Percentiles rank a stretch among this genome's conserved stretches.
phyloP scores from a whole-genome alignment of 2,113 vertebrate species.

The Uria lomvia region DNA sequence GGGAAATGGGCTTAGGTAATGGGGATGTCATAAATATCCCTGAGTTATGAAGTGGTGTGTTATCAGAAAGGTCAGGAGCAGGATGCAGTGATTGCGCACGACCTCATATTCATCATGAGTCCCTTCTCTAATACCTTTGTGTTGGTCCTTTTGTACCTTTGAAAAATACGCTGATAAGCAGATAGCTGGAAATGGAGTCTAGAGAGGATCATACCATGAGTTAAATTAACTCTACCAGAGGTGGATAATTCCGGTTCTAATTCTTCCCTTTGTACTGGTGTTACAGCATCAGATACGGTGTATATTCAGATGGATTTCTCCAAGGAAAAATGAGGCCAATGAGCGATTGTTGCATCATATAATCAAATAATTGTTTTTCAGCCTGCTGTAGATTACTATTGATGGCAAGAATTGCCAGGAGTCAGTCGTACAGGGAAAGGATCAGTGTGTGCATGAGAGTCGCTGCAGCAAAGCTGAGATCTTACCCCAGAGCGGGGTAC shows the following conservation, averaged over 20 bases:
- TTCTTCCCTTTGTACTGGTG: neutral
- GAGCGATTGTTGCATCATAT: neutral
- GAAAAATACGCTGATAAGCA: neutral
- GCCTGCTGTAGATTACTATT: neutral
- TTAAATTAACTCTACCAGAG: neutral
- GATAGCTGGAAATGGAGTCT: neutral
- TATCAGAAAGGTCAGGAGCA: constrained; percentile 20
- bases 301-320: neutral
- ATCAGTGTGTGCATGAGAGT: neutral
- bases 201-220: neutral
- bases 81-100: neutral
- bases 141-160: neutral
- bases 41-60: neutral
- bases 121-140: neutral
- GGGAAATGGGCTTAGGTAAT: constrained; percentile 26
- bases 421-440: neutral
- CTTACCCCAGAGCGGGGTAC: neutral
- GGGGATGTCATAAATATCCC: constrained; percentile 1
- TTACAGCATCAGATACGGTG: neutral
- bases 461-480: neutral
- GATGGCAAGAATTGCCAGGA: neutral
- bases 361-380: neutral
- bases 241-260: neutral
- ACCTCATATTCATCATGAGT: neutral
- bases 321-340: neutral